Conservation (phyloP, 2,113 vertebrate genomes). For the Micronisus gabar region DNA sequence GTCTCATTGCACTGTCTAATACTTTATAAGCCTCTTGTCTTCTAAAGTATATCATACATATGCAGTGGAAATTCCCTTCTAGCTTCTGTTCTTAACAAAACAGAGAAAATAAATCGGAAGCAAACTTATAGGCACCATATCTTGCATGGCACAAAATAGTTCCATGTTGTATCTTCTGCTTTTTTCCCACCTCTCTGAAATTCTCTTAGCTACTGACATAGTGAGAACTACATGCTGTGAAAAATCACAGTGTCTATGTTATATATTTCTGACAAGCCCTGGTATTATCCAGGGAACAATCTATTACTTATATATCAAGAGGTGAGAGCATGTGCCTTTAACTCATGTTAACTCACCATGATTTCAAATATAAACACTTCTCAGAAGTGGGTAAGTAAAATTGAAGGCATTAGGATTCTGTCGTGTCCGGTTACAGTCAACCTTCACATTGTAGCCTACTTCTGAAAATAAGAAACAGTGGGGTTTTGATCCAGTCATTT, state of each 20-base stretch:
- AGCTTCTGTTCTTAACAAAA: neutral
- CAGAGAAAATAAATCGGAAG: neutral
- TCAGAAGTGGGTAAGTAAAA: conserved; percentile 37
- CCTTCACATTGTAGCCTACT: conserved; percentile 3
- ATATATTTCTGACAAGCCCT: conserved; percentile 19
- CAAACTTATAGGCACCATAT: neutral
- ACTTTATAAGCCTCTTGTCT: neutral
- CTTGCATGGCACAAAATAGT: neutral
- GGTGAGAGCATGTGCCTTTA: conserved; percentile 34
- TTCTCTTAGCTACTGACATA: neutral
- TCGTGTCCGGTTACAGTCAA: conserved; percentile 42
- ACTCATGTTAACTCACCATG: conserved; percentile 19
- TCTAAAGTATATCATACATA: neutral
- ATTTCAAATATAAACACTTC: conserved; percentile 63
- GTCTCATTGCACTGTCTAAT: neutral
- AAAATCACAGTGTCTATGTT: conserved; percentile 42
- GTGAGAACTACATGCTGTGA: conserved; percentile 19
- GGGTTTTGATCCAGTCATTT: neutral
- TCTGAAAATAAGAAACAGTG: conserved; percentile 17
- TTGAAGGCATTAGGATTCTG: conserved; percentile 36
- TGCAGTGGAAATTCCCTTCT: neutral
- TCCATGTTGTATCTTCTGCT: neutral
- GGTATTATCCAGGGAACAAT: conserved; percentile 15
- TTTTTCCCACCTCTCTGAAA: conserved; percentile 10
- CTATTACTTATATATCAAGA: conserved; percentile 25